Percentiles rank a stretch among this genome's conserved stretches.
phyloP scores from a whole-genome alignment of 2,113 vertebrate species.

The Microcebus tavaratra region DNA sequence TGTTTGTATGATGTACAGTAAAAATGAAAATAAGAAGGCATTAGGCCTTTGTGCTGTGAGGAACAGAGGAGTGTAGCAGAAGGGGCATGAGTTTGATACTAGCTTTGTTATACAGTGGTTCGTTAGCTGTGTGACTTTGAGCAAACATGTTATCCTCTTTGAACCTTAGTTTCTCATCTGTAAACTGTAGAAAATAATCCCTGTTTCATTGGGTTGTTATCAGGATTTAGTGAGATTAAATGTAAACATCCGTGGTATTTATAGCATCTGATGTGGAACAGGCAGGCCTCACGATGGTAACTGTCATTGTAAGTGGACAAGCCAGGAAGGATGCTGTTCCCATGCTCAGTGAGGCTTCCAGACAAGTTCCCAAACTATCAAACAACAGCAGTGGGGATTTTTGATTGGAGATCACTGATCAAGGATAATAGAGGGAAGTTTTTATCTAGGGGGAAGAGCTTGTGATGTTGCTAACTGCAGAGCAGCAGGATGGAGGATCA shows the following conservation, averaged over 20 bases:
- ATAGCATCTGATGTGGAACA: fast-evolving
- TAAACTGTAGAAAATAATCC: background rate
- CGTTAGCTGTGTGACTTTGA: background rate
- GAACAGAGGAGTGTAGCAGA: too few relatives aligned
- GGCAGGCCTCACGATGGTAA: background rate
- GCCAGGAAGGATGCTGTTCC: background rate
- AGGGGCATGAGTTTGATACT: background rate
- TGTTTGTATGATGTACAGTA: background rate
- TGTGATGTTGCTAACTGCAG: background rate
- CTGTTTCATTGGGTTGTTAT: background rate
- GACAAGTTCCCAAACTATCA: background rate
- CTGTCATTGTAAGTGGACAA: background rate
- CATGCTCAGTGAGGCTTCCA: background rate
- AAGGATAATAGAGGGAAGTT: background rate
- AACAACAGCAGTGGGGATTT: background rate
- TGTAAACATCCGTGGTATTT: fast-evolving
- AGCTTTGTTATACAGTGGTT: background rate
- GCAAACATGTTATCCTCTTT: background rate
- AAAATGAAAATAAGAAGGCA: background rate
- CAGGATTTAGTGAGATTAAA: background rate
- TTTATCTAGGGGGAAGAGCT: background rate
- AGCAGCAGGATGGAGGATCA: background rate
- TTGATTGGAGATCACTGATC: background rate
- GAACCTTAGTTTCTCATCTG: background rate
- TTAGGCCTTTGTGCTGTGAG: background rate